These are phyloP conservation scores for Teleogryllus oceanicus DNA, from an alignment of 2,888 invertebrate genomes.

Conservation along the genomic window DNA sequence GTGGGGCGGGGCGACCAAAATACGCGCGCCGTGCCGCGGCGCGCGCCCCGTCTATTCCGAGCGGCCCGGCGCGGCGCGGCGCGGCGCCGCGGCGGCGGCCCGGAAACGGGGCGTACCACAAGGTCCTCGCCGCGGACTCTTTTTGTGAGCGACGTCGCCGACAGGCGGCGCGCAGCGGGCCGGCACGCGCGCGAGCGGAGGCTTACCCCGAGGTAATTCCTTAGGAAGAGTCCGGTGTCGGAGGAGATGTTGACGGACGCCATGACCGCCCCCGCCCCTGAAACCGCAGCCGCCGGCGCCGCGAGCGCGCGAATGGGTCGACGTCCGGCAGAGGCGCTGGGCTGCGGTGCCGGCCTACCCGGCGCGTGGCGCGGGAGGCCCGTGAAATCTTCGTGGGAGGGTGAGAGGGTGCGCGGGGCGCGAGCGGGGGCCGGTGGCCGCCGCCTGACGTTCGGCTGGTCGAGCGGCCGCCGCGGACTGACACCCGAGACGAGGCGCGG, in stretches of 20 bases:
- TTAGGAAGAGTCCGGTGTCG: background rate
- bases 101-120: background rate
- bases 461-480: background rate
- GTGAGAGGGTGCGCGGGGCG: too few relatives aligned
- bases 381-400: background rate
- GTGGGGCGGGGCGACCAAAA: background rate
- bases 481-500: conserved; percentile 1
- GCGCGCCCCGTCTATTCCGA: conserved; percentile 18
- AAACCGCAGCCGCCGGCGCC: too few relatives aligned
- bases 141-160: background rate
- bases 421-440: too few relatives aligned
- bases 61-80: background rate
- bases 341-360: background rate
- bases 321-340: too few relatives aligned
- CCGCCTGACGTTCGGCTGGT: too few relatives aligned
- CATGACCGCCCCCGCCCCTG: background rate
- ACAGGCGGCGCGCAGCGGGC: background rate
- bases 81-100: background rate
- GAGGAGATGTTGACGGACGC: background rate
- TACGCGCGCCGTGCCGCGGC: conserved; percentile 8
- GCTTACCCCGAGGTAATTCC: conserved; percentile 1
- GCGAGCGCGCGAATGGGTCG: too few relatives aligned
- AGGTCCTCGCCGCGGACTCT: background rate
- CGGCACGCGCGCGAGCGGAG: background rate
- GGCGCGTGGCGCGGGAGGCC: background rate